These are phyloP conservation scores for Teleogryllus occipitalis DNA, from an alignment of 1,140 invertebrate species.

Conservation along the genomic window DNA sequence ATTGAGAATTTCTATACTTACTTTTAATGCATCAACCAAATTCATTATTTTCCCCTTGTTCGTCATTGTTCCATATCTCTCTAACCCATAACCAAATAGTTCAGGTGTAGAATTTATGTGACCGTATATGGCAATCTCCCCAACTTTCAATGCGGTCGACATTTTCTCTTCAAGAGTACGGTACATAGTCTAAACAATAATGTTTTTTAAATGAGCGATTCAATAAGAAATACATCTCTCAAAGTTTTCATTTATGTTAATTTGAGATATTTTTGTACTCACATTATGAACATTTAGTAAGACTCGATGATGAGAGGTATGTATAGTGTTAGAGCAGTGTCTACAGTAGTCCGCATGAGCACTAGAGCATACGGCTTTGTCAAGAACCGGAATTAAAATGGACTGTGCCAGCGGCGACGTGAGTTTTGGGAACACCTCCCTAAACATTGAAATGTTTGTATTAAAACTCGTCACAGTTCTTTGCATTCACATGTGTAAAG, in stretches of 20 bases:
- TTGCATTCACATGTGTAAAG: too few species aligned
- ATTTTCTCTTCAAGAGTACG: constrained; percentile 35
- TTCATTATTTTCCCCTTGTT: background rate
- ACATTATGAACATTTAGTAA: constrained; percentile 43
- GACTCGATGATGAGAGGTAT: constrained; percentile 36
- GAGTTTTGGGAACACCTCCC: constrained; percentile 53
- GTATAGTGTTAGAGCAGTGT: constrained; percentile 18
- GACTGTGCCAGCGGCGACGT: constrained; percentile 39
- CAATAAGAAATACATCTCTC: background rate
- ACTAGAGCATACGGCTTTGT: constrained; percentile 31
- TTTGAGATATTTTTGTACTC: constrained; percentile 28
- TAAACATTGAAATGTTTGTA: constrained; percentile 27
- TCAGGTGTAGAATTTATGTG: constrained; percentile 44
- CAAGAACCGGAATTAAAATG: constrained; percentile 31
- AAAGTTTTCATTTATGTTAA: background rate
- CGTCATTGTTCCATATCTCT: constrained; percentile 33
- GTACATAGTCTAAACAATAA: constrained; percentile 35
- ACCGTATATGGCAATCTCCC: constrained; percentile 53
- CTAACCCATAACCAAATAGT: constrained; percentile 37
- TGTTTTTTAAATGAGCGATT: background rate
- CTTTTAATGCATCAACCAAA: constrained; percentile 7
- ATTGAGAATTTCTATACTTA: background rate
- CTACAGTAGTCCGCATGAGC: background rate
- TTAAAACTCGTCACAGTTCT: too few species aligned
- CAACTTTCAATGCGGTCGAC: constrained; percentile 36